Conservation (phyloP, 92 coral and sea anemone species). For the Anthopleura xanthogrammica region DNA sequence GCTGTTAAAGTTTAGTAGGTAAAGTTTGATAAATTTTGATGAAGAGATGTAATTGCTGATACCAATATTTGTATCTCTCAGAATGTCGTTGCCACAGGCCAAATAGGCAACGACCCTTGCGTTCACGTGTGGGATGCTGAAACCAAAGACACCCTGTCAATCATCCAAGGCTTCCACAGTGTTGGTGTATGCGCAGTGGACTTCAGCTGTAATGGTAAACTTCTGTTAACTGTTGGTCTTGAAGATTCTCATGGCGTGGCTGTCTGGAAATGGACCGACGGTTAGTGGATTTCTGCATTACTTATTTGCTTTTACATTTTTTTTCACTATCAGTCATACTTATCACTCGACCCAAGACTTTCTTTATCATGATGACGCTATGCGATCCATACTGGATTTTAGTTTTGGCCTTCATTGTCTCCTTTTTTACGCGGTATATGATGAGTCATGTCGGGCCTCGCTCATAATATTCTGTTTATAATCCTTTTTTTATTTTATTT, state of each 20-base stretch:
- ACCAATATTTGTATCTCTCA: not conserved
- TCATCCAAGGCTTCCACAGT: constrained; percentile 84
- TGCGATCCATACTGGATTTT: no score
- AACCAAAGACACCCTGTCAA: constrained; percentile 89
- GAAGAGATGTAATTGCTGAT: not conserved
- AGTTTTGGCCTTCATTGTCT: no score
- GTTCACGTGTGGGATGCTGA: constrained; percentile 96
- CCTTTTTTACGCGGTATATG: no score
- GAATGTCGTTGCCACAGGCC: constrained; percentile 97
- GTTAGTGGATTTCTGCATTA: constrained; percentile 24
- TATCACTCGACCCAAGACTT: no score
- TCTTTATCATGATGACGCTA: no score
- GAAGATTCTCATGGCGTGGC: constrained; percentile 85
- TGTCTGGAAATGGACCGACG: constrained; percentile 97
- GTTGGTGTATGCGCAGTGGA: constrained; percentile 90
- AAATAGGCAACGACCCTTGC: constrained; percentile 94
- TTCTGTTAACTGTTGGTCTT: constrained; percentile 87
- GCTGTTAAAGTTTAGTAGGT: no score
- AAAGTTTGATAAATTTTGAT: no score
- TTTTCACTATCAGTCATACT: no score
- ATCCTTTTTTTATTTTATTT: not conserved
- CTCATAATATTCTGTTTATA: no score
- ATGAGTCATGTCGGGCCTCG: no score
- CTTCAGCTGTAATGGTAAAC: constrained; percentile 94
- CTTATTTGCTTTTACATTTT: not conserved